Evolutionary conservation across 2,797 vertebrate genomes (phyloP), one percentile per base, ranked within the genome.

Genomic region (Acestrorhynchus altus): DNA sequence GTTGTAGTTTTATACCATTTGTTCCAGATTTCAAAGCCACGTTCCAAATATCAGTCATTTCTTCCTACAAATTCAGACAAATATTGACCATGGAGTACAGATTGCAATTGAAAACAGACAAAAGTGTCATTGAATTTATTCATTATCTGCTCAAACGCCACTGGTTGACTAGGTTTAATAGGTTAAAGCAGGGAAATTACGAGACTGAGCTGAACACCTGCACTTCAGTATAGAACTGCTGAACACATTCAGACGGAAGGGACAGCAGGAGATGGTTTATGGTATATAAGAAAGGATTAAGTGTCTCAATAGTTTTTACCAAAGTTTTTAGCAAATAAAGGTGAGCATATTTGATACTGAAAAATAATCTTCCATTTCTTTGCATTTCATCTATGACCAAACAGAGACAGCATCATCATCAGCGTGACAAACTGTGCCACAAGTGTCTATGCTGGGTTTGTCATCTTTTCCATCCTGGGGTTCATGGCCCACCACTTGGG

Each of bases 381-480:
- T 49, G 4, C 4, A 1, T 26, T 65, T 52, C 51, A 67, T 74
- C 26, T 75, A 0, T 73, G 20, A 28, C 39, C 40, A 6, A 12
- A 16, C 92, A 99, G 98, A 88, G 98, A 99, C 92, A 99, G 97
- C 83, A 96, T 99, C 90, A 98, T 99, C 90, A 99, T 99, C 93
- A 99, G 97, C 75, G 92, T 99, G 81, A 99, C 97, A 66, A 99
- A 99, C 93, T 99, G 98, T 24, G 98, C 95, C 47, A 99, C 98
- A 85, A 99, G 98, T 0, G 96, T 99, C 73, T 99, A 98, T 0
- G 97, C 98, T 0, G 98, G 98, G 83, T 99, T 99, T 0, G 98
- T 99, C 85, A 99, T 99, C 84, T 99, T 99, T 93, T 99, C 98
- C 88, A 99, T 99, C 85, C 91, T 99, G 83, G 98, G 98, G 84